Evolutionary conservation across 53 echinoderm and acorn worm genomes (phyloP).

Genomic region (Holothuria scabra): DNA sequence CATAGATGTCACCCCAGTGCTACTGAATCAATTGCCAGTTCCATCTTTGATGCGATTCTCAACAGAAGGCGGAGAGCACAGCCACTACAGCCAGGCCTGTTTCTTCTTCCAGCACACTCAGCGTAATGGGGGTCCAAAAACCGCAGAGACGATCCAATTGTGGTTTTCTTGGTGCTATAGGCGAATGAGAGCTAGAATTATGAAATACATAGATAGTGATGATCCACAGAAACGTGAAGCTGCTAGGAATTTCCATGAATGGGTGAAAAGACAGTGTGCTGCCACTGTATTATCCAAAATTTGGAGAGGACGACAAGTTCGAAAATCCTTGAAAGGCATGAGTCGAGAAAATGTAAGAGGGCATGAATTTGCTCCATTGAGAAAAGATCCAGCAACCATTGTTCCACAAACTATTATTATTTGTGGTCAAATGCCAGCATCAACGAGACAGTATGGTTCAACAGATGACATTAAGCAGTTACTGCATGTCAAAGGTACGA

Average conservation of each 20-base stretch:
- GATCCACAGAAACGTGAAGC: not conserved
- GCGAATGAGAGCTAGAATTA: not conserved
- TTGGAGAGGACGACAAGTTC: not conserved
- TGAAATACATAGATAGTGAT: not conserved
- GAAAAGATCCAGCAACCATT: not conserved
- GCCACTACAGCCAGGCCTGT: not conserved
- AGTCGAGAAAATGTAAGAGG: too few species aligned
- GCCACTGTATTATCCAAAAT: not conserved
- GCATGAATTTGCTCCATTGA: too few species aligned
- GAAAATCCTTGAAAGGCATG: too few species aligned
- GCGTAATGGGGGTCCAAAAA: not conserved
- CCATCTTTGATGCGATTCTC: not conserved
- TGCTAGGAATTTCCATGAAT: not conserved
- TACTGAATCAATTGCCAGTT: not conserved
- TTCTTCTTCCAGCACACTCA: not conserved
- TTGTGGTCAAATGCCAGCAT: not conserved
- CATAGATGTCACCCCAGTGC: not conserved
- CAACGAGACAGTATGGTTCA: not conserved
- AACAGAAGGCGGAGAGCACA: not conserved
- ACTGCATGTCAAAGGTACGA: not conserved
- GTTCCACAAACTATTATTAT: not conserved
- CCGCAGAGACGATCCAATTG: not conserved
- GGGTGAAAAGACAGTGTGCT: not conserved
- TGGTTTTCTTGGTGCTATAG: not conserved
- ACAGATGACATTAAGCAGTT: not conserved